A percentile compares a stretch with the other conserved stretches of the same genome.
These are phyloP conservation scores for Crematogaster levior DNA, from an alignment of 2,888 invertebrate species.

Conservation along the genomic window DNA sequence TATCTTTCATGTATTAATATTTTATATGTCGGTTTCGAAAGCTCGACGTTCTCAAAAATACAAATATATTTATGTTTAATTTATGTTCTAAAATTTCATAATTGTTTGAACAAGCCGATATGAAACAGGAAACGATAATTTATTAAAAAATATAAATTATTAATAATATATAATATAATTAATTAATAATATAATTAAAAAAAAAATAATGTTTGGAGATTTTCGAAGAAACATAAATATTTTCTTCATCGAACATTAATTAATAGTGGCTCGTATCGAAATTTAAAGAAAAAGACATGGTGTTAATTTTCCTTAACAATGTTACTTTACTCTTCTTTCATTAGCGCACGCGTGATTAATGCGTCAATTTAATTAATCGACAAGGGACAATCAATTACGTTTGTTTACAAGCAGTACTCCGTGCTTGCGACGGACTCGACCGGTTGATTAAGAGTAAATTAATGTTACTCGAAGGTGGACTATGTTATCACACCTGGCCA, in stretches of 20 bases:
- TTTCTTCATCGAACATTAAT: neutral
- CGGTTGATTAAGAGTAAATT: conserved; percentile 70
- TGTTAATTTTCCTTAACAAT: conserved; percentile 15
- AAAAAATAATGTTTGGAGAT: neutral
- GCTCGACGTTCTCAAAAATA: neutral
- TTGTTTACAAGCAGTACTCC: conserved; percentile 73
- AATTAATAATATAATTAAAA: too few relatives aligned
- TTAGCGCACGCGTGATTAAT: conserved; percentile 56
- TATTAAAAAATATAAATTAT: neutral
- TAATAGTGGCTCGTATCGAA: neutral
- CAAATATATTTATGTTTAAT: neutral
- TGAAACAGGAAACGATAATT: neutral
- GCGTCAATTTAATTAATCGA: conserved; percentile 73
- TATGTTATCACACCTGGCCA: conserved; percentile 33
- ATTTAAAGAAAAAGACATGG: neutral
- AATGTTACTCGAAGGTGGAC: conserved; percentile 70
- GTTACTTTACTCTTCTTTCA: conserved; percentile 32
- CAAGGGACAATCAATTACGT: conserved; percentile 73
- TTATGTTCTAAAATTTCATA: neutral
- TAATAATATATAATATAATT: neutral
- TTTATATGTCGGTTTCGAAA: neutral
- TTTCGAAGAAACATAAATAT: neutral
- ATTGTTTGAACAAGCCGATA: neutral
- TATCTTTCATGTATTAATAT: too few relatives aligned
- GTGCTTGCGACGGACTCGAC: conserved; percentile 60